These are phyloP conservation scores for Xiphorhynchus elegans DNA, from an alignment of 2,113 vertebrate species.

Conservation along the genomic window DNA sequence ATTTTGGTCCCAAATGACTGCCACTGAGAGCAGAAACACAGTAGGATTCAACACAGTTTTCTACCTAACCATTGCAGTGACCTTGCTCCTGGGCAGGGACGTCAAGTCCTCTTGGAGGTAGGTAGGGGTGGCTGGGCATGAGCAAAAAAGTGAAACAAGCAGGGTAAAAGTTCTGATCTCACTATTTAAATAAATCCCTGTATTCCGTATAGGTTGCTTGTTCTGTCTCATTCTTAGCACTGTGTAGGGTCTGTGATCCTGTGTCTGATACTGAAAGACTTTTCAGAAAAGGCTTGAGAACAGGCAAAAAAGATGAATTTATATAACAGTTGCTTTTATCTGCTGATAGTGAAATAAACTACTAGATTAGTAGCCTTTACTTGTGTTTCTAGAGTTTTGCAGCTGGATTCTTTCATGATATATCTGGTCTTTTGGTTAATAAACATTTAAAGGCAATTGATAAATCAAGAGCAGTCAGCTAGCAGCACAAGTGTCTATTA, in stretches of 20 bases:
- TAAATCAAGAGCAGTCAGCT: neutral
- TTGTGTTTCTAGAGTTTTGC: neutral
- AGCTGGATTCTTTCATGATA: neutral
- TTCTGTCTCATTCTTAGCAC: neutral
- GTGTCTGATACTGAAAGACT: neutral
- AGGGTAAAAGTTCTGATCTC: neutral
- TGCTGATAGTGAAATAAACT: neutral
- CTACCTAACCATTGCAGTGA: neutral
- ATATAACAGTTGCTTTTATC: neutral
- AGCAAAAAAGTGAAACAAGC: neutral
- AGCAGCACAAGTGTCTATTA: neutral
- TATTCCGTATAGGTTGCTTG: neutral
- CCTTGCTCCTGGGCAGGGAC: neutral
- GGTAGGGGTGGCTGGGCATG: rapidly evolving
- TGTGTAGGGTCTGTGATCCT: neutral
- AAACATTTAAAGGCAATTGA: neutral
- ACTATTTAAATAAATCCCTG: neutral
- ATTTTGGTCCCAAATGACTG: neutral
- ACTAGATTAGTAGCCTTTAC: neutral
- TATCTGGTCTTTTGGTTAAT: neutral
- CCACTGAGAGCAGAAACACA: neutral
- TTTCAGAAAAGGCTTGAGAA: neutral
- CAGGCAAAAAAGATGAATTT: neutral
- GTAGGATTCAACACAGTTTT: neutral
- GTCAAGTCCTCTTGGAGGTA: neutral